Base-by-base conservation (phyloP, 2,797 vertebrate species). In the Podarcis siculus region DNA sequence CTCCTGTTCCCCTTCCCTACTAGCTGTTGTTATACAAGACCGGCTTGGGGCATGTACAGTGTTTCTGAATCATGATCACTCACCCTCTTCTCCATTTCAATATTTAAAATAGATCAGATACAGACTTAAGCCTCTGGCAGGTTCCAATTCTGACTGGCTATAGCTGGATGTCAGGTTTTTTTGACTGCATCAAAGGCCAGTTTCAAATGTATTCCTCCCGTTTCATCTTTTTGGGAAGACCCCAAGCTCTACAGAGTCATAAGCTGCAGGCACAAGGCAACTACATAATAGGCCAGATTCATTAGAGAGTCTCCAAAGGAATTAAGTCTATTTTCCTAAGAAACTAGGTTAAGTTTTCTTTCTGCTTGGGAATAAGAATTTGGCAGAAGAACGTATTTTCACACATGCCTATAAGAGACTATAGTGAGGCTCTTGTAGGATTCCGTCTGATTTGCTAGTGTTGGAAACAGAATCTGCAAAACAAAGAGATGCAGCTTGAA, bases 191-290 rank as follows among this genome's bases (percentile, higher is more conserved):
- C 39, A 1, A 86, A 82, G 64, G 39, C 76, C 61, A 92, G 86
- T 73, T 87, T 49, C 72, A 87, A 90, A 64, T 39, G 45, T 77
- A 83, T 88, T 82, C 77, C 75, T 79, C 39, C 27, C n/a, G 3
- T 90, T 91, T 76, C 42, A 82, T 75, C 69, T 45, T 69, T 4
- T 69, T 91, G 61, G 80, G 78, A 95, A 37, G 35, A 58, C 89
- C 73, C 86, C 86, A 85, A 91, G 45, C 93, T 91, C 89, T 92
- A 92, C 82, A 92, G 87, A 89, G 76, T 82, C 83, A 78, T 94
- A 86, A 90, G 49, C 71, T 77, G 49, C 21, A 94, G 92, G 27
- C 39, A 35, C 49, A 89, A 94, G 92, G 81, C 90, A 90, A 90
- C 89, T 91, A 55, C 42, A 93, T 58, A 91, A 91, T 17, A 91